Conservation (phyloP, 2,113 vertebrate genomes). For the Myrmecophaga tridactyla region DNA sequence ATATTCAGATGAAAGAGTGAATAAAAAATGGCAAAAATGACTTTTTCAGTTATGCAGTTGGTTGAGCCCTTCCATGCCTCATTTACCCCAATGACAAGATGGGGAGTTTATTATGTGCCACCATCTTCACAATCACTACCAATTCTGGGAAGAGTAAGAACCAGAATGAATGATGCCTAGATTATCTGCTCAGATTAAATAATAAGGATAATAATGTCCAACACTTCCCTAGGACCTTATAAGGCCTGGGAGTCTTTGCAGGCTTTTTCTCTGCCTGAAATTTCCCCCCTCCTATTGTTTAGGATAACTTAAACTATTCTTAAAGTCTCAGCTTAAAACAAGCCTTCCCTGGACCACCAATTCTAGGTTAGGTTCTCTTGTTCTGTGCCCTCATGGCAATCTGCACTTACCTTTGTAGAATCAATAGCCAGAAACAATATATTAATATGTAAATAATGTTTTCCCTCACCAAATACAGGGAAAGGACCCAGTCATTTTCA, state of each 20-base stretch:
- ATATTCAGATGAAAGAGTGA: neutral
- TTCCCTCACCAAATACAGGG: neutral
- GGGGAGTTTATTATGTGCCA: neutral
- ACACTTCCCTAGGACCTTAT: neutral
- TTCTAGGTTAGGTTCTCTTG: neutral
- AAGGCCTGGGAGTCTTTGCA: neutral
- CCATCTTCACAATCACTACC: neutral
- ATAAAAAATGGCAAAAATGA: neutral
- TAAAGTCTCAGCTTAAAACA: neutral
- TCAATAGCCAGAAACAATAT: neutral
- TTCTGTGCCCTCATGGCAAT: neutral
- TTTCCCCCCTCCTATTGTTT: neutral
- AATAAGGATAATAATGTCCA: neutral
- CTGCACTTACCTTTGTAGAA: neutral
- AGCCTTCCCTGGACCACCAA: neutral
- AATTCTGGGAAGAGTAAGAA: neutral
- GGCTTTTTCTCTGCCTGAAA: neutral
- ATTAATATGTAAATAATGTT: neutral
- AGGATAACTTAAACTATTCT: neutral
- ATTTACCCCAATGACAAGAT: neutral
- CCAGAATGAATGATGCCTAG: neutral
- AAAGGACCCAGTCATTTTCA: neutral
- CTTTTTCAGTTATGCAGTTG: neutral
- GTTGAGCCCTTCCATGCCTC: neutral
- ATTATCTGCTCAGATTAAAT: neutral